Conservation (phyloP, 1,140 invertebrate genomes). For the Acyrthosiphon pisum region DNA sequence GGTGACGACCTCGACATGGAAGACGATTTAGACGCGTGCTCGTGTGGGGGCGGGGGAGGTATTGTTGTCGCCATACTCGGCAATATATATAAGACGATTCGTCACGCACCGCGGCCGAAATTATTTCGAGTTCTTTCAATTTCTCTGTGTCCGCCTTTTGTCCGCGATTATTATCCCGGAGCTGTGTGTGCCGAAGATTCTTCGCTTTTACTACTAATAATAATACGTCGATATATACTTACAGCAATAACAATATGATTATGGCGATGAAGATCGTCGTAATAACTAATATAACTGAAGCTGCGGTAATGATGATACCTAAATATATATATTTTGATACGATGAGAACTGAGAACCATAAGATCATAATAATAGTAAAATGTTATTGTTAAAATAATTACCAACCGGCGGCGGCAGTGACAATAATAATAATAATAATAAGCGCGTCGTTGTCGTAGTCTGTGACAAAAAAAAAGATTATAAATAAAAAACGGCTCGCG, state of each 20-base stretch:
- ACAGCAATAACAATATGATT: neutral
- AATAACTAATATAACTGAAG: neutral
- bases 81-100: neutral
- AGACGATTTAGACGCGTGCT: neutral
- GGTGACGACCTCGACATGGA: neutral
- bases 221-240: neutral
- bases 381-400: neutral
- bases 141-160: neutral
- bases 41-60: neutral
- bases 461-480: neutral
- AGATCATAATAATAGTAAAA: conserved; percentile 5
- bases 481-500: neutral
- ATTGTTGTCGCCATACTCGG: neutral
- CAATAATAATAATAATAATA: neutral
- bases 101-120: conserved; percentile 2
- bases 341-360: neutral
- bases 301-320: neutral
- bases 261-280: neutral
- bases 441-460: neutral
- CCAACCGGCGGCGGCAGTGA: neutral
- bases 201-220: neutral
- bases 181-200: neutral
- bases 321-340: neutral
- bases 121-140: neutral
- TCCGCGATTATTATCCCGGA: neutral